A percentile compares a stretch with the other conserved stretches of the same genome.
These are phyloP conservation scores for Lacanobia oleracea DNA, from an alignment of 2,888 invertebrate genomes.

Conservation along the genomic window DNA sequence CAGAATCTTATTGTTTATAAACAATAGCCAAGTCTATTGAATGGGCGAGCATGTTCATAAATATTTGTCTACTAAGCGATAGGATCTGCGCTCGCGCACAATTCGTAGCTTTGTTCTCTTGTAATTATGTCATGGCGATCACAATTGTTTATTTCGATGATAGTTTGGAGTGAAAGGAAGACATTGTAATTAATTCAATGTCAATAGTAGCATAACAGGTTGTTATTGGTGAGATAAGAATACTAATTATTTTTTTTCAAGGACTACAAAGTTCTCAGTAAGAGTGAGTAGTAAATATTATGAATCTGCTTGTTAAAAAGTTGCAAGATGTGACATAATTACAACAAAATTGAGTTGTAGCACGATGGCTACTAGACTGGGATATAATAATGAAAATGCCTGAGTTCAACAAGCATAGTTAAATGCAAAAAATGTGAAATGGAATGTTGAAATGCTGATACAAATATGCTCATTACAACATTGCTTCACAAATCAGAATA, in stretches of 20 bases:
- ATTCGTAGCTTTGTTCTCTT: slow-evolving; percentile 54
- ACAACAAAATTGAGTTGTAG: too few relatives aligned
- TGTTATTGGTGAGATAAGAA: slow-evolving; percentile 14
- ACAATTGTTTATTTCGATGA: slow-evolving; percentile 53
- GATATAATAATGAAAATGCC: neutral
- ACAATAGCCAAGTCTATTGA: slow-evolving; percentile 60
- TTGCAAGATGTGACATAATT: too few relatives aligned
- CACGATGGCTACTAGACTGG: neutral
- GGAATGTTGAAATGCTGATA: slow-evolving; percentile 9
- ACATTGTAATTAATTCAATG: slow-evolving; percentile 55
- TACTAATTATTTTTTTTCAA: neutral
- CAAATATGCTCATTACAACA: slow-evolving; percentile 18
- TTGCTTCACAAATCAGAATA: slow-evolving; percentile 4
- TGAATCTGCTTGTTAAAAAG: neutral
- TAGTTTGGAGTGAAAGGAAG: slow-evolving; percentile 45
- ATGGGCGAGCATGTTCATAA: slow-evolving; percentile 58
- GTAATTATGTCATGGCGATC: slow-evolving; percentile 66
- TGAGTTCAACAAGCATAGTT: neutral
- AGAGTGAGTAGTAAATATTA: neutral
- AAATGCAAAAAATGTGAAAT: slow-evolving; percentile 6
- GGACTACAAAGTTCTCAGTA: too few relatives aligned
- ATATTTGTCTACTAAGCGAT: slow-evolving; percentile 60
- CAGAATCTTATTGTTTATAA: slow-evolving; percentile 56
- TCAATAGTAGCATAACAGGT: slow-evolving; percentile 41
- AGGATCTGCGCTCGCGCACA: slow-evolving; percentile 49